Evolutionary conservation across 2,888 invertebrate species (phyloP).

Genomic region (Autographa gamma): DNA sequence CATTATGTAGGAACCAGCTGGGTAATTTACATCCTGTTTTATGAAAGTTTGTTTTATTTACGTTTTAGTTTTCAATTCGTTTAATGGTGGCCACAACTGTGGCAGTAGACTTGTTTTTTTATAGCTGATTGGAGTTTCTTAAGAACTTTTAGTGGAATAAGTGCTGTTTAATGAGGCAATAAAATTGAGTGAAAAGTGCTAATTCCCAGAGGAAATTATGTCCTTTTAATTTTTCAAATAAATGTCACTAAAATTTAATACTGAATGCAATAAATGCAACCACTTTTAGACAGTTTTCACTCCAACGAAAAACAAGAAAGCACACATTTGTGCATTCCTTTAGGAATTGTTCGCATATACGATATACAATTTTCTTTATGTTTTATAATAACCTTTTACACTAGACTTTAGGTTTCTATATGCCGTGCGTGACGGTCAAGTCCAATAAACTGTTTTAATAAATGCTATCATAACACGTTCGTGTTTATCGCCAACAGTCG

Average conservation of each 20-base stretch:
- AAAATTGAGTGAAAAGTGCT: too few species aligned
- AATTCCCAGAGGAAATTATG: too few species aligned
- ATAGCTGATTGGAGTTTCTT: too few species aligned
- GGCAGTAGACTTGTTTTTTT: too few species aligned
- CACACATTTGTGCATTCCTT: not conserved
- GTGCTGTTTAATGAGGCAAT: too few species aligned
- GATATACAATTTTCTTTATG: not conserved
- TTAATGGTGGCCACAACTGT: not conserved
- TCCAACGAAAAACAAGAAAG: not conserved
- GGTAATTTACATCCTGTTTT: constrained; percentile 11
- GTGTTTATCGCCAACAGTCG: not conserved
- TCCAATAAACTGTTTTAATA: not conserved
- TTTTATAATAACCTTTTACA: not conserved
- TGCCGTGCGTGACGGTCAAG: not conserved
- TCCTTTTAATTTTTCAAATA: too few species aligned
- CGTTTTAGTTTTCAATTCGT: not conserved
- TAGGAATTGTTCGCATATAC: not conserved
- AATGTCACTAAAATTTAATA: too few species aligned
- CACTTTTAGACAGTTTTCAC: not conserved
- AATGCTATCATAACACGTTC: not conserved
- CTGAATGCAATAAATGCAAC: too few species aligned
- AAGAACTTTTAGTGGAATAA: too few species aligned
- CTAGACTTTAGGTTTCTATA: not conserved
- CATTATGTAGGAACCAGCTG: constrained; percentile 9
- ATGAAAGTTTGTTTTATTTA: not conserved